These are phyloP conservation scores for Piprites chloris DNA, from an alignment of 2,113 vertebrate genomes.

Conservation along the genomic window DNA sequence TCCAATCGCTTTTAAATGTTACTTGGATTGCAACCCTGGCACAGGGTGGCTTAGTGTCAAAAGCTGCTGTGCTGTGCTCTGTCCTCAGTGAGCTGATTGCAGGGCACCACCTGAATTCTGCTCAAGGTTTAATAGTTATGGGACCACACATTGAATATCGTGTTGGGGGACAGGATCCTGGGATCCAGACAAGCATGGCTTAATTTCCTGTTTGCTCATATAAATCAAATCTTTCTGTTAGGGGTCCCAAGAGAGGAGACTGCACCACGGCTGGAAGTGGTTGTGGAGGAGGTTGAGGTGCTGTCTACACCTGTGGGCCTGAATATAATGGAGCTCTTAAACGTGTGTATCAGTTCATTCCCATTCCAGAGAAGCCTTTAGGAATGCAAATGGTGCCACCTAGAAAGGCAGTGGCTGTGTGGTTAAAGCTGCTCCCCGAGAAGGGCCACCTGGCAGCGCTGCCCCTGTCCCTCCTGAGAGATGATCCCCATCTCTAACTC, in stretches of 20 bases:
- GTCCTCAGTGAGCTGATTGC: fast-evolving
- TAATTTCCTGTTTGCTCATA: neutral
- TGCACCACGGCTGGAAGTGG: neutral
- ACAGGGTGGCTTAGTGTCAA: neutral
- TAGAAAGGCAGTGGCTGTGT: neutral
- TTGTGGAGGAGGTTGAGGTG: neutral
- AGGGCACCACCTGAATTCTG: neutral
- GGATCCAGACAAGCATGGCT: neutral
- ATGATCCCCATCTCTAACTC: neutral
- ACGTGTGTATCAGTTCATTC: neutral
- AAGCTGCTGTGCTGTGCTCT: neutral
- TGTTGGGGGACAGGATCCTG: neutral
- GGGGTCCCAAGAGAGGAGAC: no score
- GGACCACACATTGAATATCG: fast-evolving
- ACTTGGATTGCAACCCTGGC: neutral
- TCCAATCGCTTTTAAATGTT: neutral
- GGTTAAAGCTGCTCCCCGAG: neutral
- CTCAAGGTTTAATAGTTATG: fast-evolving
- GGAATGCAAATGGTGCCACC: neutral
- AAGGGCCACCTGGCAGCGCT: neutral
- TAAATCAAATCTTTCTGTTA: neutral
- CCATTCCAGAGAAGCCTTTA: neutral
- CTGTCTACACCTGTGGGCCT: neutral
- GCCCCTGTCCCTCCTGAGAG: neutral
- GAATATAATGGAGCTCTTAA: neutral